Evolutionary conservation across 2,797 vertebrate species (phyloP).

Genomic region (Pterois miles): DNA sequence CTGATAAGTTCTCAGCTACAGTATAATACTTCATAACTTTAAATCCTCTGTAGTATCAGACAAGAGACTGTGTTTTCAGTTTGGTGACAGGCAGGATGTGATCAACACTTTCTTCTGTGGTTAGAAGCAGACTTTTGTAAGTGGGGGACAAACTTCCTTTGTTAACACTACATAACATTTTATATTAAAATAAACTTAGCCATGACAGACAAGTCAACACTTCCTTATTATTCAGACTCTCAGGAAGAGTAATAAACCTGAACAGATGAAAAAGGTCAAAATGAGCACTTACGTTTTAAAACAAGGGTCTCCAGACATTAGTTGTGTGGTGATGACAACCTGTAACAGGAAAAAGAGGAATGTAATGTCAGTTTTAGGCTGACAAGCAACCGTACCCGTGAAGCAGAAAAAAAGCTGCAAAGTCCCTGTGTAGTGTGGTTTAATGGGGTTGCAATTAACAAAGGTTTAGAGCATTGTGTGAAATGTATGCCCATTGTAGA

Average conservation of each 20-base stretch:
- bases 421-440: background rate
- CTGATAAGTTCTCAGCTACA: background rate
- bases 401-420: background rate
- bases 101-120: constrained; percentile 44
- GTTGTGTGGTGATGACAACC: constrained; percentile 95
- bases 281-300: constrained; percentile 93
- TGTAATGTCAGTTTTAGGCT: background rate
- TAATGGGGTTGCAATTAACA: background rate
- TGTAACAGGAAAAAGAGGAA: constrained; percentile 67
- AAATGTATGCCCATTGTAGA: background rate
- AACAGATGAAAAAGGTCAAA: background rate
- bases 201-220: background rate
- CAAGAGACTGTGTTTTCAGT: background rate
- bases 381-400: background rate
- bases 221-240: background rate
- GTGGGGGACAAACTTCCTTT: background rate
- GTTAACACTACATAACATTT: background rate
- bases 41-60: background rate
- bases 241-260: background rate
- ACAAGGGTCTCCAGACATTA: constrained; percentile 98
- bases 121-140: constrained; percentile 10
- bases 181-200: background rate
- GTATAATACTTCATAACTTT: constrained; percentile 10
- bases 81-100: constrained; percentile 55
- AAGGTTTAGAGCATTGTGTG: background rate